Evolutionary conservation across 1,140 invertebrate species (phyloP), one percentile per base, ranked within the genome.

Genomic region (Elymnias hypermnestra): DNA sequence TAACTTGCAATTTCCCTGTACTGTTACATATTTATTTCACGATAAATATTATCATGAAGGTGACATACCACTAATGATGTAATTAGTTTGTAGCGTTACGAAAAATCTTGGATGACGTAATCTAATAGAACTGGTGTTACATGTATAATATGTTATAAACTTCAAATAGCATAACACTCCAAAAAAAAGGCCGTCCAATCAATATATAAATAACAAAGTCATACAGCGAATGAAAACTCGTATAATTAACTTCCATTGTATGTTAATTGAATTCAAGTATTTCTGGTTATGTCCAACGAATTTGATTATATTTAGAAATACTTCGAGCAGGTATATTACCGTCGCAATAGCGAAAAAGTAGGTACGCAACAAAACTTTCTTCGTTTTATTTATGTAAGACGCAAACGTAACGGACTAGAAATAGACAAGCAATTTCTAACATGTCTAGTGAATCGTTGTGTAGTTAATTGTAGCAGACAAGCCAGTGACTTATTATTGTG

Each of bases 51-150:
- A 29, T 29, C 35, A 31, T 18, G 33, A 61, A 69, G 71, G 69
- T 77, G 72, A 77, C 72, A 49, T 17, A 45, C 41, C 26, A 42
- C 49, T 41, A 44, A 53, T 73, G 66, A 70, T 64, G 62, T 69
- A 73, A 75, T 66, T 68, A 63, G 47, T 63, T 57, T 57, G 45
- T 45, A 56, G 52, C 58, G 46, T 71, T 71, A 59, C 73, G 36
- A n/a, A 65, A 55, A 61, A 54, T 53, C 44, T 50, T 39, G 26
- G 26, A 17, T 35, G 15, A 37, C 14, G 15, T 19, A 21, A 19
- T 29, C 13, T 12, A 29, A 29, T 29, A 29, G 13, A 29, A 29
- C 26, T 13, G 6, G 9, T n/a, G n/a, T n/a, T n/a, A n/a, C 8
- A 29, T 13, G 26, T 22, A 22, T 22, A 29, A 12, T 29, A 12